Conservation (phyloP, 2,888 invertebrate species). For the Tridacna gigas region DNA sequence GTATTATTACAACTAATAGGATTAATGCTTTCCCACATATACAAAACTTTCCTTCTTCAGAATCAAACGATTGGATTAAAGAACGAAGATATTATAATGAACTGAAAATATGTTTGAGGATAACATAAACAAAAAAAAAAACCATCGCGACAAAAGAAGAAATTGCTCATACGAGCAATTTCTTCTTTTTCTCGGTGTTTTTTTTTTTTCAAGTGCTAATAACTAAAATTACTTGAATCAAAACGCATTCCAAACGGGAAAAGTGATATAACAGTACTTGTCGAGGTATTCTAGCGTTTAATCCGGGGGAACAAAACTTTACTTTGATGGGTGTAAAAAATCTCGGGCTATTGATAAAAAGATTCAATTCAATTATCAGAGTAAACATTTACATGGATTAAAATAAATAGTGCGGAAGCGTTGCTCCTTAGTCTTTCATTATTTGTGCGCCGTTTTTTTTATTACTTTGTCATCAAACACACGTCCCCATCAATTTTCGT, state of each 20-base stretch:
- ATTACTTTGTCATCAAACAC: too few relatives aligned
- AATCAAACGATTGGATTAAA: too few relatives aligned
- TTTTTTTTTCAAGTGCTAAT: too few relatives aligned
- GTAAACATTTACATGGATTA: constrained; percentile 28
- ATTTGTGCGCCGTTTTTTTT: background rate
- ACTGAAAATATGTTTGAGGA: too few relatives aligned
- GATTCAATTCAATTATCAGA: constrained; percentile 19
- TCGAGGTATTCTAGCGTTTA: constrained; percentile 5
- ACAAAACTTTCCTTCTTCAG: too few relatives aligned
- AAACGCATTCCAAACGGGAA: background rate
- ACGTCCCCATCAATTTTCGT: too few relatives aligned
- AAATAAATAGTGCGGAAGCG: constrained; percentile 23
- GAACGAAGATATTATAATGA: too few relatives aligned
- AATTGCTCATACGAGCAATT: background rate
- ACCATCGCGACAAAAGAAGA: too few relatives aligned
- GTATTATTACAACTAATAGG: too few relatives aligned
- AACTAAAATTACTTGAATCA: background rate
- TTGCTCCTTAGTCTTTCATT: background rate
- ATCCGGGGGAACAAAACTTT: constrained; percentile 6
- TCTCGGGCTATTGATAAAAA: constrained; percentile 16
- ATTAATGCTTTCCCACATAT: too few relatives aligned
- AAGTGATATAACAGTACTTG: constrained; percentile 2
- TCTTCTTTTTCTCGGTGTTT: too few relatives aligned
- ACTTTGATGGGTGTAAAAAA: constrained; percentile 24
- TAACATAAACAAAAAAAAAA: too few relatives aligned